phyloP scores from a whole-genome alignment of 2,113 vertebrate species.

The Hepsetus odoe region DNA sequence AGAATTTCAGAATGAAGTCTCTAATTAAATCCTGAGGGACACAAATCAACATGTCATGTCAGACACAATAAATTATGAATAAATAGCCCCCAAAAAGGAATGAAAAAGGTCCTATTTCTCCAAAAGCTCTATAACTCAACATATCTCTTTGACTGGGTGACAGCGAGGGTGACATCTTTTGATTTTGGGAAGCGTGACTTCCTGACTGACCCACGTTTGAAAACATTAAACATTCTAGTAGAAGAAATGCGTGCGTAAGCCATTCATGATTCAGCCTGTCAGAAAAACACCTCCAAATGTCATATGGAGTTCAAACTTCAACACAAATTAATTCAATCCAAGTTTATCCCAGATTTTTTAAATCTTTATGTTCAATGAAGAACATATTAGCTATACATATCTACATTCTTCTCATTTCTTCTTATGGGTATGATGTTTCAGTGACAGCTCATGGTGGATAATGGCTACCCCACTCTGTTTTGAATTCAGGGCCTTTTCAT shows the following conservation, averaged over 20 bases:
- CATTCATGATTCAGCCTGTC: neutral
- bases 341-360: no score
- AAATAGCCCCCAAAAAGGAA: conserved; percentile 38
- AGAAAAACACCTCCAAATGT: neutral
- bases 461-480: neutral
- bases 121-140: neutral
- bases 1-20: conserved; percentile 39
- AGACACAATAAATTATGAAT: conserved; percentile 36
- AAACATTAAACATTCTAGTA: conserved; percentile 16
- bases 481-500: conserved; percentile 2
- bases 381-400: neutral
- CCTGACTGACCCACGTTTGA: neutral
- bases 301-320: no score
- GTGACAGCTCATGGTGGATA: neutral
- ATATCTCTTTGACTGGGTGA: neutral
- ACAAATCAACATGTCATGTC: neutral
- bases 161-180: neutral
- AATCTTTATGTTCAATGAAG: no score
- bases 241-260: neutral
- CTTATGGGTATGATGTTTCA: conserved; percentile 26
- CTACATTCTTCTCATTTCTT: neutral
- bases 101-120: conserved; percentile 20
- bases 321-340: no score
- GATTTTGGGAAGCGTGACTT: neutral
- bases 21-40: conserved; percentile 54